phyloP scores from a whole-genome alignment of 2,113 vertebrate species.

The Nothocercus nigrocapillus region DNA sequence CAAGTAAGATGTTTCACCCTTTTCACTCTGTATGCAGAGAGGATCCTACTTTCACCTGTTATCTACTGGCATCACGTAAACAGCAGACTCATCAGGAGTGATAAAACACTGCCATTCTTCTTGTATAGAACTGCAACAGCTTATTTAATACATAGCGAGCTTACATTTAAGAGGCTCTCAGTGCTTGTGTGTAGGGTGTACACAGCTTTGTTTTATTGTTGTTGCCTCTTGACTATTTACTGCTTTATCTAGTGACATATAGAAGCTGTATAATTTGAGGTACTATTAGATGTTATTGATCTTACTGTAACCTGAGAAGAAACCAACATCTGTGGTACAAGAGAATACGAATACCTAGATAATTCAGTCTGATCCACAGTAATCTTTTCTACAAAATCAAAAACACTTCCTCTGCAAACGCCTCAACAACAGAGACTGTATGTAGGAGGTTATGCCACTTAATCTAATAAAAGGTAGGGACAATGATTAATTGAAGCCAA shows the following conservation, averaged over 20 bases:
- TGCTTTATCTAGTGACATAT: background rate
- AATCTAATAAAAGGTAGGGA: background rate
- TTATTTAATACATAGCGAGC: background rate
- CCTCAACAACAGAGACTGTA: background rate
- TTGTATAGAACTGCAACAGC: background rate
- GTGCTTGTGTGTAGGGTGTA: background rate
- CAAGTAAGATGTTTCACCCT: background rate
- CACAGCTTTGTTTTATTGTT: background rate
- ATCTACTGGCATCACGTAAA: background rate
- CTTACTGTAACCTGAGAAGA: background rate
- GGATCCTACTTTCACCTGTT: background rate
- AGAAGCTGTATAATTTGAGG: background rate
- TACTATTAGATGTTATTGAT: background rate
- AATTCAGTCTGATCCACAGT: background rate
- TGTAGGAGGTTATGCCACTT: background rate
- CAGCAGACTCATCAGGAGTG: background rate
- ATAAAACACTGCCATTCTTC: background rate
- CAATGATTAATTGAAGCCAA: background rate
- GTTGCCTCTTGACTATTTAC: background rate
- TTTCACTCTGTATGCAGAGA: background rate
- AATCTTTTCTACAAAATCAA: background rate
- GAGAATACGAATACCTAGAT: background rate
- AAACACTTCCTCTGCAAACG: background rate
- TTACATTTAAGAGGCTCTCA: background rate
- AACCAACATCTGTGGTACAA: background rate